A percentile compares a stretch with the other conserved stretches of the same genome.
Conservation (phyloP, 2,113 vertebrate genomes). For the Marmota flaviventris region DNA sequence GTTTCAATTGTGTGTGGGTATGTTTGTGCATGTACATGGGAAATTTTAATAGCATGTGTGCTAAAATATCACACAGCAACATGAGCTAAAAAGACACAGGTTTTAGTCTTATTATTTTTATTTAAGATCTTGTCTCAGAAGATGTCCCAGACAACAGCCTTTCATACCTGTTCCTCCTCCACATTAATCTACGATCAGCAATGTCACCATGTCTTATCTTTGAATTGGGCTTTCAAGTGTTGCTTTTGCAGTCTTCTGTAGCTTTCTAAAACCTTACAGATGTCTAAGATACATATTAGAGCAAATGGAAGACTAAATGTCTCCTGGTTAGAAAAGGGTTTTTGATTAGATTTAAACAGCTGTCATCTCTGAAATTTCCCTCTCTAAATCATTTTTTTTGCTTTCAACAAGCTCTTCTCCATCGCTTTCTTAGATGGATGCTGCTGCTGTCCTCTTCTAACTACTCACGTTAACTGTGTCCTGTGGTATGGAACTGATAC, state of each 20-base stretch:
- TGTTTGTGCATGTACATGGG: not conserved
- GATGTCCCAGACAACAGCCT: slow-evolving; percentile 56
- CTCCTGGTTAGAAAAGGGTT: slow-evolving; percentile 76
- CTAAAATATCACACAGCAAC: not conserved
- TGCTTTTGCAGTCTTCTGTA: slow-evolving; percentile 71
- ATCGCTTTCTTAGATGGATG: slow-evolving; percentile 59
- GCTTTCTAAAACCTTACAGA: slow-evolving; percentile 69
- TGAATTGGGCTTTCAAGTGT: slow-evolving; percentile 63
- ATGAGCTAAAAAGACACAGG: slow-evolving; percentile 21
- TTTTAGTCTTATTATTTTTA: slow-evolving; percentile 40
- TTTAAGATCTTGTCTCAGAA: slow-evolving; percentile 55
- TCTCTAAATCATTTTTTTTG: slow-evolving; percentile 80
- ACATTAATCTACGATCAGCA: slow-evolving; percentile 54
- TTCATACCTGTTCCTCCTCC: slow-evolving; percentile 53
- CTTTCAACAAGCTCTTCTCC: slow-evolving; percentile 76
- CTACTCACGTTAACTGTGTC: slow-evolving; percentile 63
- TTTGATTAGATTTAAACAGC: slow-evolving; percentile 85
- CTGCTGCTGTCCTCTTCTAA: slow-evolving; percentile 47
- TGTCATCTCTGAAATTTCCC: slow-evolving; percentile 84
- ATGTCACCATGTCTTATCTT: slow-evolving; percentile 68
- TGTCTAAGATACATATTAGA: slow-evolving; percentile 78
- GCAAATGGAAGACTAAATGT: slow-evolving; percentile 79
- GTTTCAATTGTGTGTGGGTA: not conserved
- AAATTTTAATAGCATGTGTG: not conserved
- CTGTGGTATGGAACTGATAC: slow-evolving; percentile 61